Conservation (phyloP, 2,113 vertebrate genomes). For the Gambusia holbrooki region DNA sequence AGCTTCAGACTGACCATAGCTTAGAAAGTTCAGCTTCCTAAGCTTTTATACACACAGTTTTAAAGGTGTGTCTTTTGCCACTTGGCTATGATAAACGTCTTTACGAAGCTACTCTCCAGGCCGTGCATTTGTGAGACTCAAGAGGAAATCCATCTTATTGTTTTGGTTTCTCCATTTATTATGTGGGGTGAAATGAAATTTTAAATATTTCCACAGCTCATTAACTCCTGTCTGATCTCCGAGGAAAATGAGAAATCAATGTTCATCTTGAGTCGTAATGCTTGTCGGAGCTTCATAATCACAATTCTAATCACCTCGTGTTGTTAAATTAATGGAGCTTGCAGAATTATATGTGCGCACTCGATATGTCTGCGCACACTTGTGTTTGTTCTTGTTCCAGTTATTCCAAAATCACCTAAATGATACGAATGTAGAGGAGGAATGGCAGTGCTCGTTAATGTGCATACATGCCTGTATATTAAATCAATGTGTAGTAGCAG, state of each 20-base stretch:
- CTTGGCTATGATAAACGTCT: neutral
- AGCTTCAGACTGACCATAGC: neutral
- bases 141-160: neutral
- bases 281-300: constrained; percentile 33
- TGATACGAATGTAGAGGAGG: constrained; percentile 4
- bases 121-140: neutral
- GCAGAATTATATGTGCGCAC: neutral
- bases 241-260: constrained; percentile 48
- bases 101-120: neutral
- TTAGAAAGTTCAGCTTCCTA: neutral
- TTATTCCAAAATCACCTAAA: constrained; percentile 3
- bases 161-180: neutral
- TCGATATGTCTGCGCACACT: neutral
- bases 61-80: neutral
- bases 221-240: constrained; percentile 16
- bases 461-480: constrained; percentile 8
- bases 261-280: constrained; percentile 21
- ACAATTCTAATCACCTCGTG: constrained; percentile 39
- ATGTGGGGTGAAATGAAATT: neutral
- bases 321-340: constrained; percentile 48
- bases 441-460: neutral
- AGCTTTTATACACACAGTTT: neutral
- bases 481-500: neutral
- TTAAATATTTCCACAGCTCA: constrained; percentile 28
- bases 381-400: neutral